phyloP scores from a whole-genome alignment of 1,140 invertebrate genomes.

The Apis laboriosa region DNA sequence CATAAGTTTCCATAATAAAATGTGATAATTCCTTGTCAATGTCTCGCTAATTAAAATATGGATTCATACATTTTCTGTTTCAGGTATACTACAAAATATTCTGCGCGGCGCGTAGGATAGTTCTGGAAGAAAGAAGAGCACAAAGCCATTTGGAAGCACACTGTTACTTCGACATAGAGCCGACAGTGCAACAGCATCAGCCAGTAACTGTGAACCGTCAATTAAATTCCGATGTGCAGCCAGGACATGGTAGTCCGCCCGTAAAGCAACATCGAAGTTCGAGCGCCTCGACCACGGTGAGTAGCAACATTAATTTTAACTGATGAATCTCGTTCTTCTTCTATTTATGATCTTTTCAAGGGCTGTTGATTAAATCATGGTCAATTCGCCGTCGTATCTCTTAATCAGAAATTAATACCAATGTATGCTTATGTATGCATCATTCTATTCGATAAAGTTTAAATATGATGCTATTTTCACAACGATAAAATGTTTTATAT shows the following conservation, averaged over 20 bases:
- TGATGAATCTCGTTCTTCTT: too few species aligned
- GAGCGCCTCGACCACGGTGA: constrained; percentile 79
- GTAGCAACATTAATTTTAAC: constrained; percentile 28
- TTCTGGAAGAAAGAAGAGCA: constrained; percentile 91
- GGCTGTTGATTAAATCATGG: neutral
- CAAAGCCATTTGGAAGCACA: constrained; percentile 90
- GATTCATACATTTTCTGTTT: neutral
- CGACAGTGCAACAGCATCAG: constrained; percentile 33
- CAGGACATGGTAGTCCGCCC: constrained; percentile 70
- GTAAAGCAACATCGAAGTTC: constrained; percentile 78
- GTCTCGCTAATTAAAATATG: too few species aligned
- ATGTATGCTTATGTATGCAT: neutral
- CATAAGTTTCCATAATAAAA: too few species aligned
- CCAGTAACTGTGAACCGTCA: constrained; percentile 57
- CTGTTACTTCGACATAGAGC: constrained; percentile 85
- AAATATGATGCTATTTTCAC: neutral
- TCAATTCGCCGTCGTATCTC: neutral
- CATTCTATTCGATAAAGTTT: neutral
- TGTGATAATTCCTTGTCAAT: too few species aligned
- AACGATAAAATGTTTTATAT: too few species aligned
- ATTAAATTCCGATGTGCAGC: constrained; percentile 73
- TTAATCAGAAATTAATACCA: neutral
- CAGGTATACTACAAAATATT: constrained; percentile 94
- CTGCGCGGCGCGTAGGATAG: constrained; percentile 90
- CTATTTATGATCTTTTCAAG: neutral